Evolutionary conservation across 2,113 vertebrate species (phyloP).

Genomic region (Pionites leucogaster): DNA sequence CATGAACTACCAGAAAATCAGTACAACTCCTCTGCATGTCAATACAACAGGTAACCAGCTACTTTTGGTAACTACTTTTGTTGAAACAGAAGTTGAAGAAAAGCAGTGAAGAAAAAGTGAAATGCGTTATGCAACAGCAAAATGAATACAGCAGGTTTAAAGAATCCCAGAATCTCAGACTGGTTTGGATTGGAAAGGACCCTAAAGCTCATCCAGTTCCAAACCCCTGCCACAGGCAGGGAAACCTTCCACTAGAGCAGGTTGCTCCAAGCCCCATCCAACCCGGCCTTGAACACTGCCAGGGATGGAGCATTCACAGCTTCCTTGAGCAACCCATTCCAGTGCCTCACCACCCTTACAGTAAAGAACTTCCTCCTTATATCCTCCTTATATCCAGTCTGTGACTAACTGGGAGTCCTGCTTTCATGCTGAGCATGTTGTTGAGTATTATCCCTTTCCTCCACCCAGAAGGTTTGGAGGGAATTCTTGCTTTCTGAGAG

Average conservation of each 20-base stretch:
- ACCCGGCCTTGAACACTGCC: too few species aligned
- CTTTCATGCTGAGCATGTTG: neutral
- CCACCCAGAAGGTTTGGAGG: neutral
- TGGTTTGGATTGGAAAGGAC: neutral
- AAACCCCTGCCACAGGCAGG: fast-evolving
- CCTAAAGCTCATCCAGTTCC: neutral
- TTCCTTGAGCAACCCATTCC: too few species aligned
- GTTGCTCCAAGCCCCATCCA: neutral
- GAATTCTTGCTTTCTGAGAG: neutral
- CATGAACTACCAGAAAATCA: neutral
- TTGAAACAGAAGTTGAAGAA: neutral
- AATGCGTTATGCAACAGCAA: neutral
- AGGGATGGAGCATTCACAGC: too few species aligned
- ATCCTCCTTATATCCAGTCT: neutral
- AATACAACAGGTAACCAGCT: neutral
- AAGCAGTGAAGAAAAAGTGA: neutral
- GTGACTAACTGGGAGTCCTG: neutral
- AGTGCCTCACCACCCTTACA: too few species aligned
- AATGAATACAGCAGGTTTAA: neutral
- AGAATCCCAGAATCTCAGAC: neutral
- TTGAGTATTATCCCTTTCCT: neutral
- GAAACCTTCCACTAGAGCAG: neutral
- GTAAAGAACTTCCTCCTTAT: too few species aligned
- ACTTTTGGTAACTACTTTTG: neutral
- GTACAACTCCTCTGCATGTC: neutral